A percentile compares a stretch with the other conserved stretches of the same genome.
These are phyloP conservation scores for Mormyrus hasselquistii DNA, from an alignment of 2,797 vertebrate genomes.

Conservation along the genomic window DNA sequence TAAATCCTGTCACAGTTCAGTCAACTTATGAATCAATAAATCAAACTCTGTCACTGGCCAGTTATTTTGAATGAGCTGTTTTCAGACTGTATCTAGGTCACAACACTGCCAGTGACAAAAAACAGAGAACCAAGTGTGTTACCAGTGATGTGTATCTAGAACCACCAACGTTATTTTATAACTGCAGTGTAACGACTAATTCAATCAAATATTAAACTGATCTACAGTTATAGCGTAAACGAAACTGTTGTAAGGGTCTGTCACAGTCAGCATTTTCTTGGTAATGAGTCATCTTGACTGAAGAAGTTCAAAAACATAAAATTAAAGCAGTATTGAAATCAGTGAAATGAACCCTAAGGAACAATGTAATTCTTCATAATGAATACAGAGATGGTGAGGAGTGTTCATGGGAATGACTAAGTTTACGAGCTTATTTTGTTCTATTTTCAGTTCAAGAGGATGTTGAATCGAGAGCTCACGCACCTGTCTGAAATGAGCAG, in stretches of 20 bases:
- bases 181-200: neutral
- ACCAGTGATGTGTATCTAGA: neutral
- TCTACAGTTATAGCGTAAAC: neutral
- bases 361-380: neutral
- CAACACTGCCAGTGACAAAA: neutral
- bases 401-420: neutral
- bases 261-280: neutral
- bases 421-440: neutral
- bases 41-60: neutral
- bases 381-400: neutral
- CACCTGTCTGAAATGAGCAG: slow-evolving; percentile 98
- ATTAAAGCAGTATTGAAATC: neutral
- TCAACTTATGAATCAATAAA: neutral
- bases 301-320: neutral
- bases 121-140: neutral
- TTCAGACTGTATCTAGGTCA: slow-evolving; percentile 4
- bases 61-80: slow-evolving; percentile 4
- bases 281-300: neutral
- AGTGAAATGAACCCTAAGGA: neutral
- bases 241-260: neutral
- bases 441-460: slow-evolving; percentile 89
- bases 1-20: neutral
- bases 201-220: neutral
- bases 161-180: neutral
- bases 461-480: slow-evolving; percentile 94